Conservation (phyloP, 2,113 vertebrate genomes). For the human region DNA sequence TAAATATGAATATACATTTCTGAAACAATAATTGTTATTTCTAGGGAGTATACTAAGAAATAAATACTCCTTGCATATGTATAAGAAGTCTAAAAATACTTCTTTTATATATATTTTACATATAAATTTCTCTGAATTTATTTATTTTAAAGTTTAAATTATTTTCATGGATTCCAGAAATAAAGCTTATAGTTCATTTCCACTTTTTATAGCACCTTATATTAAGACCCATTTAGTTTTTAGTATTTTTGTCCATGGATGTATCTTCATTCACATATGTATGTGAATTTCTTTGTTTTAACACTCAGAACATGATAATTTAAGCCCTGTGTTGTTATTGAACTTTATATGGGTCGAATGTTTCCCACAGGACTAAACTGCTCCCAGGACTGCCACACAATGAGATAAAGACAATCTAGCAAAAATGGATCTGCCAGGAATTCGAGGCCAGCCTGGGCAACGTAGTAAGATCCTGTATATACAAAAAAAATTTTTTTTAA, state of each 20-base stretch:
- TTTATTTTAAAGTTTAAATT: conserved; percentile 70
- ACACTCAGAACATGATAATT: neutral
- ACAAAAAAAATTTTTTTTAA: too few relatives aligned
- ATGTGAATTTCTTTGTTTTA: conserved; percentile 42
- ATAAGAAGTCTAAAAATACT: conserved; percentile 15
- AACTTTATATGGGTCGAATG: neutral
- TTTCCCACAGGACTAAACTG: neutral
- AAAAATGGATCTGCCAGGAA: neutral
- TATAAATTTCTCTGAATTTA: conserved; percentile 40
- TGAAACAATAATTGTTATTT: conserved; percentile 67
- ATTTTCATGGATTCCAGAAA: conserved; percentile 63
- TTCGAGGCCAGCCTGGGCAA: too few relatives aligned
- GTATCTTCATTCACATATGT: neutral
- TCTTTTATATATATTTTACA: neutral
- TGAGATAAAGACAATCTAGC: neutral
- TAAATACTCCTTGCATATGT: conserved; percentile 35
- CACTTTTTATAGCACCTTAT: neutral
- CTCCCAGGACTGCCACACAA: neutral
- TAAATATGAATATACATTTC: conserved; percentile 59
- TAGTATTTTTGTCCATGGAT: conserved; percentile 20
- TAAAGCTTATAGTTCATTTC: neutral
- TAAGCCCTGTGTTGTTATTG: neutral
- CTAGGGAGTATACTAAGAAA: neutral
- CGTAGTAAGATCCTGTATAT: too few relatives aligned
- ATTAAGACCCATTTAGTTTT: neutral